Percentiles rank a stretch among this genome's conserved stretches.
Evolutionary conservation across 2,888 invertebrate species (phyloP).

Genomic region (Blastobasis lacticolella): DNA sequence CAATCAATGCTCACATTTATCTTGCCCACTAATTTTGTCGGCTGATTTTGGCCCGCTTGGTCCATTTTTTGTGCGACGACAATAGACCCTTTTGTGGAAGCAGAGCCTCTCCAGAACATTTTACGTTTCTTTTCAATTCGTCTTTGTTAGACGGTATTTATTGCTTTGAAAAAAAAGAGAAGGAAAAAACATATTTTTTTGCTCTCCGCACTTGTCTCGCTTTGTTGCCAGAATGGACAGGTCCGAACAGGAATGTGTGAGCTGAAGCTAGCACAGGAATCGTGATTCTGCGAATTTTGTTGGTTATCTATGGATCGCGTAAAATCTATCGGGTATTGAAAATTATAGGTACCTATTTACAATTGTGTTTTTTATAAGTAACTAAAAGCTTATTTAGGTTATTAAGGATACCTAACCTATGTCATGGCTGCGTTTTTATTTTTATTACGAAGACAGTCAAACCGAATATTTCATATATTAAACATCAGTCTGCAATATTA

Average conservation of each 20-base stretch:
- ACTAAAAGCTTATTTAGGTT: no score
- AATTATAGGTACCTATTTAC: no score
- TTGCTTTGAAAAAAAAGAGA: background rate
- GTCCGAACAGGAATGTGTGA: constrained; percentile 19
- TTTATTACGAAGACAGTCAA: no score
- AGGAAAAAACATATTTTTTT: background rate
- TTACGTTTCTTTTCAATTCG: constrained; percentile 19
- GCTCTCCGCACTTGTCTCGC: constrained; percentile 1
- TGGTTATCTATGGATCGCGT: no score
- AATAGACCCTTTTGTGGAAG: constrained; percentile 24
- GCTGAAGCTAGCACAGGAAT: no score
- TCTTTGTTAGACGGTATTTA: constrained; percentile 2
- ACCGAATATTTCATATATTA: no score
- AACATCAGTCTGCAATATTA: no score
- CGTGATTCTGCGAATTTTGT: no score
- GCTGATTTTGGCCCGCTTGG: constrained; percentile 9
- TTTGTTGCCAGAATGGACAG: constrained; percentile 15
- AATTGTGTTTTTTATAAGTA: no score
- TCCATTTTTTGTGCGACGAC: constrained; percentile 26
- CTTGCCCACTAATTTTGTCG: constrained; percentile 16
- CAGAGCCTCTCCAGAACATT: constrained; percentile 20
- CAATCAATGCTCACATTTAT: constrained; percentile 23
- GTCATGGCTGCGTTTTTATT: no score
- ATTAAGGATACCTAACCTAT: no score
- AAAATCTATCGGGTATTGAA: no score